A percentile compares a stretch with the other conserved stretches of the same genome.
Evolutionary conservation across 2,113 vertebrate genomes (phyloP).

Genomic region (Ceuthmochares aereus): DNA sequence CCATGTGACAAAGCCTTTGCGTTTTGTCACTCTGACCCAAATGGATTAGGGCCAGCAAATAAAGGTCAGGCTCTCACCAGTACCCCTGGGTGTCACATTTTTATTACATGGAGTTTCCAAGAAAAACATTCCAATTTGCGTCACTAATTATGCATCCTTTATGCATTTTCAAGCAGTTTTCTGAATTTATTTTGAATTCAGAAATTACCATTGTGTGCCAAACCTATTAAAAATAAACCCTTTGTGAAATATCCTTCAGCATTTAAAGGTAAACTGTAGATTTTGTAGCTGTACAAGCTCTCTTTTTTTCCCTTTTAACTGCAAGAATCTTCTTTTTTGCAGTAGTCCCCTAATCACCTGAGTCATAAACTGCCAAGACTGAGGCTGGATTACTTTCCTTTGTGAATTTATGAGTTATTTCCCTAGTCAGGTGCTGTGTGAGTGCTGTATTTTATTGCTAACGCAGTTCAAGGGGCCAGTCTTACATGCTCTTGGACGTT

Average conservation of each 20-base stretch:
- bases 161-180: constrained; percentile 2
- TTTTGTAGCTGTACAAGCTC: constrained; percentile 42
- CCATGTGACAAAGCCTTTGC: constrained; percentile 42
- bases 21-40: constrained; percentile 55
- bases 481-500: accelerated
- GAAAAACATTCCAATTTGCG: constrained; percentile 20
- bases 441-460: background rate
- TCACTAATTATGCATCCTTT: constrained; percentile 17
- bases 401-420: constrained; percentile 27
- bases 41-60: constrained; percentile 68
- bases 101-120: constrained; percentile 46
- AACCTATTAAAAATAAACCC: background rate
- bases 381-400: background rate
- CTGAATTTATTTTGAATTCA: constrained; percentile 31
- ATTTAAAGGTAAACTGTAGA: background rate
- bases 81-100: constrained; percentile 37
- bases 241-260: background rate
- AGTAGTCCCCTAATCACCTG: background rate
- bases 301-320: constrained; percentile 31
- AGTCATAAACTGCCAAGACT: background rate
- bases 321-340: constrained; percentile 31
- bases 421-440: background rate
- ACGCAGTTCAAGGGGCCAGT: background rate
- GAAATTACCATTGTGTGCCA: constrained; percentile 23
- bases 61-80: constrained; percentile 62